phyloP scores from a whole-genome alignment of 2,797 vertebrate species.

The Novumbra hubbsi region DNA sequence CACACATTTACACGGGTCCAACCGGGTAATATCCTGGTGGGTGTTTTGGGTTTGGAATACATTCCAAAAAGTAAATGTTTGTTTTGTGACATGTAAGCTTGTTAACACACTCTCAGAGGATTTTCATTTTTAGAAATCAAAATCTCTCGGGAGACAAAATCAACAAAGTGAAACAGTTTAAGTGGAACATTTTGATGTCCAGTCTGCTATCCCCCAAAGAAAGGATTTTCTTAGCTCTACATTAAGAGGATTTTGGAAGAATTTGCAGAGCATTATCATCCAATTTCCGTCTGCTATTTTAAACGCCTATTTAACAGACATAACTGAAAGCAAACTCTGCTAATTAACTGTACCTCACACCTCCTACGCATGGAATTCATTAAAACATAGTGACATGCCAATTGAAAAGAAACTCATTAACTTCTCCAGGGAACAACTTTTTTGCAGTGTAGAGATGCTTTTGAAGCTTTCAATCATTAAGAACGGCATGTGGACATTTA shows the following conservation, averaged over 20 bases:
- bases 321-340: slow-evolving; percentile 12
- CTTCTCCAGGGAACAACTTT: not conserved
- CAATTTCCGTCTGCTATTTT: not conserved
- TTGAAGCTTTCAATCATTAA: not conserved
- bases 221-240: not conserved
- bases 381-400: slow-evolving; percentile 4
- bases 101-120: not conserved
- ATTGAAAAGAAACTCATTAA: slow-evolving; percentile 11
- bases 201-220: not conserved
- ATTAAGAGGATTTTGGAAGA: not conserved
- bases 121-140: not conserved
- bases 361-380: slow-evolving; percentile 1
- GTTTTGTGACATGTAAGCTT: too few species aligned
- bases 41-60: too few species aligned
- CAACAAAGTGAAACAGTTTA: not conserved
- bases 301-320: not conserved
- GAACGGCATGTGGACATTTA: not conserved
- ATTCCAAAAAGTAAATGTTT: too few species aligned
- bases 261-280: not conserved
- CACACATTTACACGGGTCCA: not conserved
- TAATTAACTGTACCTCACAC: slow-evolving; percentile 3
- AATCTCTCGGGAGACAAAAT: not conserved
- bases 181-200: not conserved
- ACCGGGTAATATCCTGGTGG: too few species aligned
- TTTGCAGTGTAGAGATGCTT: not conserved